phyloP scores from a whole-genome alignment of 2,888 invertebrate species.

The Parelbella ahira region DNA sequence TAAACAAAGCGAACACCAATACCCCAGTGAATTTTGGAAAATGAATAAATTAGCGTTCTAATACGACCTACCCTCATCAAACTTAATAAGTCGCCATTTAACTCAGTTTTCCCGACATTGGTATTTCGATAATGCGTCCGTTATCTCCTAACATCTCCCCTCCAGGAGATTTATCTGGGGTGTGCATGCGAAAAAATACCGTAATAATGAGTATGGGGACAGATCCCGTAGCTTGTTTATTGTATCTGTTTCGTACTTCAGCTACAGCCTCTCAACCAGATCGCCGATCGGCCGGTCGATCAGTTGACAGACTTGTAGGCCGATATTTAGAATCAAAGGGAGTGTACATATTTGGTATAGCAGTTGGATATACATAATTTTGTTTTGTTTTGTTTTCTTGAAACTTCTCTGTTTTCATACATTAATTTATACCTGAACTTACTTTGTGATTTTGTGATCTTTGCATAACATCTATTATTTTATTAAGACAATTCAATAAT shows the following conservation, averaged over 20 bases:
- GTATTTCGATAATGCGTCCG: slow-evolving; percentile 76
- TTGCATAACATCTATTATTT: too few species aligned
- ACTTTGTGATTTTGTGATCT: too few species aligned
- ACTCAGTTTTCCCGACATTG: slow-evolving; percentile 71
- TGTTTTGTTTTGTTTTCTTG: slow-evolving; percentile 1
- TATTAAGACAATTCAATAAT: too few species aligned
- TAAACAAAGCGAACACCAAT: too few species aligned
- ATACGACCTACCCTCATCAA: slow-evolving; percentile 16
- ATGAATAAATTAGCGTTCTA: slow-evolving; percentile 18
- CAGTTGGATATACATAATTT: too few species aligned
- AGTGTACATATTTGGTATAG: too few species aligned
- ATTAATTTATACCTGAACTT: too few species aligned
- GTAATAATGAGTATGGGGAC: slow-evolving; percentile 72
- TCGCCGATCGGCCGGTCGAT: slow-evolving; percentile 5
- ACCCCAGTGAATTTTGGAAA: not conserved
- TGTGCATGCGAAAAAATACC: slow-evolving; percentile 70
- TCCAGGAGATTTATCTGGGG: slow-evolving; percentile 59
- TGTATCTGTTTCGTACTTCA: slow-evolving; percentile 28
- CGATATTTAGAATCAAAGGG: too few species aligned
- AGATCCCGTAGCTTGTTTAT: slow-evolving; percentile 44
- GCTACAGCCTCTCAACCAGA: slow-evolving; percentile 28
- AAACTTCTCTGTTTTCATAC: too few species aligned
- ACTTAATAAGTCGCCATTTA: slow-evolving; percentile 67
- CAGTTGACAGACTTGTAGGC: slow-evolving; percentile 26
- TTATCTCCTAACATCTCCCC: slow-evolving; percentile 71